Evolutionary conservation across 2,113 vertebrate species (phyloP).

Genomic region (Pelmatolapia mariae): DNA sequence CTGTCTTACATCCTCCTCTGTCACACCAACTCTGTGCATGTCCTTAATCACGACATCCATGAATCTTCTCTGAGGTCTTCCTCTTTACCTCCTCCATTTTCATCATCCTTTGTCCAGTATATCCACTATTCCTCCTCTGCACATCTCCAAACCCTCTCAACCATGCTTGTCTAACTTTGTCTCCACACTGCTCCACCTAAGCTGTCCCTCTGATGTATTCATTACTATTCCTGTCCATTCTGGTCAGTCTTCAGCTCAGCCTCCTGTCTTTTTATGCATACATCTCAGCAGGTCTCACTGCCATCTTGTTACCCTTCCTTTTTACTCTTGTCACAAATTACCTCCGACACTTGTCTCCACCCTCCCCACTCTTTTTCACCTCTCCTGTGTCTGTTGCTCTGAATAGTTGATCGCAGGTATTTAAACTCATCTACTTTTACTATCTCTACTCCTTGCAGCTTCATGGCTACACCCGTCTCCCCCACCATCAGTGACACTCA

Average conservation of each 20-base stretch:
- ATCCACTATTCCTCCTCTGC: not conserved
- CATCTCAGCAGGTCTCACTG: not conserved
- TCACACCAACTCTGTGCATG: not conserved
- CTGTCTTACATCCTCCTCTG: not conserved
- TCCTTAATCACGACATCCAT: not conserved
- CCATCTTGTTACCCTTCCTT: not conserved
- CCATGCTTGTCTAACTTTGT: not conserved
- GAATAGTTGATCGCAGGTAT: not conserved
- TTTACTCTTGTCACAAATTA: not conserved
- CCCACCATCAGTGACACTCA: not conserved
- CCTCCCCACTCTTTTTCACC: not conserved
- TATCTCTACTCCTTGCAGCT: not conserved
- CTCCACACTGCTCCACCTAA: not conserved
- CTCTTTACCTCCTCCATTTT: not conserved
- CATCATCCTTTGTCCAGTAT: not conserved
- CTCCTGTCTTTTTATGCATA: not conserved
- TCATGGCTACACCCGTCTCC: not conserved
- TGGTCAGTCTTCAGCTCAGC: not conserved
- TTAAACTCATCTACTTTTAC: not conserved
- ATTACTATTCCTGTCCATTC: not conserved
- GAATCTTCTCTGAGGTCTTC: not conserved
- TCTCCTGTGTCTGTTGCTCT: not conserved
- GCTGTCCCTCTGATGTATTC: not conserved
- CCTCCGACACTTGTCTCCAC: not conserved
- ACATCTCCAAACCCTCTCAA: not conserved